phyloP scores from a whole-genome alignment of 2,797 vertebrate species.

The Scolopax rusticola region DNA sequence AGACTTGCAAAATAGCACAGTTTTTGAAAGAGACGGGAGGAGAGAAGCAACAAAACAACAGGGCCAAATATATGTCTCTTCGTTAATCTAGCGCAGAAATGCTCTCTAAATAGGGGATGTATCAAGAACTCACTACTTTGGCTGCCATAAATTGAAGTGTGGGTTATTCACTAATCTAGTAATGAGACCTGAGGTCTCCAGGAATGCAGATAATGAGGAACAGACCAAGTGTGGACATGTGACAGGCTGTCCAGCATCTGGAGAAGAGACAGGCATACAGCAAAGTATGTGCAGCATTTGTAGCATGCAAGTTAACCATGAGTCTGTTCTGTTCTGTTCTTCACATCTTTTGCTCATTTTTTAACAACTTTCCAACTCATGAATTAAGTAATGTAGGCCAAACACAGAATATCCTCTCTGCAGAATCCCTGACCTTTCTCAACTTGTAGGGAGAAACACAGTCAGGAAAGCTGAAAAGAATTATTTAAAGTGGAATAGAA shows the following conservation, averaged over 20 bases:
- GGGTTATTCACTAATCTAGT: background rate
- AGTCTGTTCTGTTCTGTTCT: background rate
- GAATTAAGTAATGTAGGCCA: background rate
- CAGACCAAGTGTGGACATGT: background rate
- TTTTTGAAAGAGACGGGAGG: background rate
- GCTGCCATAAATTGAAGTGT: background rate
- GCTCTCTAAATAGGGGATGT: background rate
- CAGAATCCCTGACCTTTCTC: background rate
- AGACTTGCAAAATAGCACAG: background rate
- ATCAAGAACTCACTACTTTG: background rate
- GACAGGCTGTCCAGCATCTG: background rate
- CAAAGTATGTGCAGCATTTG: background rate
- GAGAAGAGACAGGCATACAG: background rate
- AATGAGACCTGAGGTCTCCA: background rate
- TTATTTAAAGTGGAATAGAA: background rate
- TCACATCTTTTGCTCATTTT: background rate
- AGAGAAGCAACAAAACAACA: background rate
- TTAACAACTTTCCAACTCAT: background rate
- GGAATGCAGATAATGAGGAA: slow-evolving; percentile 38
- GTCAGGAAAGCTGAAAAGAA: background rate
- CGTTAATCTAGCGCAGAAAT: background rate
- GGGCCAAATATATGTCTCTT: background rate
- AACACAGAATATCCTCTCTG: background rate
- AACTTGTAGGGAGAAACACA: background rate
- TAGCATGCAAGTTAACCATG: background rate